phyloP scores from a whole-genome alignment of 2,888 invertebrate genomes.

The Nomada lathburiana region DNA sequence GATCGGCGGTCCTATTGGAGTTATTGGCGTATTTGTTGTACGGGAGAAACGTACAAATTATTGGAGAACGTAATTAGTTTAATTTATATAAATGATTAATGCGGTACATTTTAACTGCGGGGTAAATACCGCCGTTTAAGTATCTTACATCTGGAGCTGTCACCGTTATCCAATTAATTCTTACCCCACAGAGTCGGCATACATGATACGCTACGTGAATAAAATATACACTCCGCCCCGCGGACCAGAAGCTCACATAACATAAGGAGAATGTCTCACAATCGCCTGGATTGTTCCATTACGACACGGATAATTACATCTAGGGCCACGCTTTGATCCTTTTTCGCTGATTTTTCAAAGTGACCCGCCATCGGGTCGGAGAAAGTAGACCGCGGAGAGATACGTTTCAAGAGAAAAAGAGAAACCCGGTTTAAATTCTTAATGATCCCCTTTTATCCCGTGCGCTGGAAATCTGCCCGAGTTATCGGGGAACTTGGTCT shows the following conservation, averaged over 20 bases:
- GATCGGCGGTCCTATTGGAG: no score
- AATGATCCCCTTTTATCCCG: constrained; percentile 32
- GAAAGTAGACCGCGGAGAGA: constrained; percentile 20
- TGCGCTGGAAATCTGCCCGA: constrained; percentile 18
- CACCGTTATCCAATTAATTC: no score
- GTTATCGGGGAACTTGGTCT: not conserved
- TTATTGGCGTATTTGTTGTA: no score
- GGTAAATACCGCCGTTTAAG: no score
- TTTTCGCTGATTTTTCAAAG: constrained; percentile 13
- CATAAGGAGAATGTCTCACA: not conserved
- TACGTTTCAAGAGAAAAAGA: constrained; percentile 3
- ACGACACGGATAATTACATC: not conserved
- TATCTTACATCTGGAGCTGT: no score
- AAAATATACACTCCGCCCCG: no score
- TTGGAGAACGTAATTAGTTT: not conserved
- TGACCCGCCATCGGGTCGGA: not conserved
- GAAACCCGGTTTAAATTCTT: constrained; percentile 34
- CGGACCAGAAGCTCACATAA: not conserved
- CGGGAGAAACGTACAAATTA: no score
- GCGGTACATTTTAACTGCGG: not conserved
- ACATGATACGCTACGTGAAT: no score
- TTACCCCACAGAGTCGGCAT: no score
- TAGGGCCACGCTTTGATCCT: not conserved
- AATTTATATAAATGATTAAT: not conserved
- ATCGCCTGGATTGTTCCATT: not conserved